Percentiles rank a stretch among this genome's conserved stretches.
Evolutionary conservation across 1,140 invertebrate species (phyloP).

Genomic region (Prorops nasuta): DNA sequence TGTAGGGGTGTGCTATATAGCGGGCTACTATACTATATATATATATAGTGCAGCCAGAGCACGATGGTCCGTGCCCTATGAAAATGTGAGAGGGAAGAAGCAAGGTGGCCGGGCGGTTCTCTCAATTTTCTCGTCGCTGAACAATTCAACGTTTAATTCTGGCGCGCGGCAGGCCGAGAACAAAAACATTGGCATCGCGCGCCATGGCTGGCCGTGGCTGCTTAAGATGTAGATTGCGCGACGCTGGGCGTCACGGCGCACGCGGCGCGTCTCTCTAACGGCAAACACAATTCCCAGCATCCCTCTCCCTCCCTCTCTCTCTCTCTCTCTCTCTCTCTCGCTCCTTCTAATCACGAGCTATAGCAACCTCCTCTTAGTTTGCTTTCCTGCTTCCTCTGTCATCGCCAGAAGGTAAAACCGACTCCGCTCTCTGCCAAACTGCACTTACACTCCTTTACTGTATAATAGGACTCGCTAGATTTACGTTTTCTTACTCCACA

Average conservation of each 20-base stretch:
- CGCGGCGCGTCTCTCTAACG: not conserved
- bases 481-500: too few species aligned
- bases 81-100: not conserved
- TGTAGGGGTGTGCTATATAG: too few species aligned
- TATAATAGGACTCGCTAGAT: too few species aligned
- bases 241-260: not conserved
- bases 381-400: too few species aligned
- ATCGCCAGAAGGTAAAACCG: too few species aligned
- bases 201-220: not conserved
- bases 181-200: slow-evolving; percentile 7
- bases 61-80: too few species aligned
- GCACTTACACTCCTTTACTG: too few species aligned
- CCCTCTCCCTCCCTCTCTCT: not conserved
- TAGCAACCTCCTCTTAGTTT: too few species aligned
- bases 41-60: too few species aligned
- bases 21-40: too few species aligned
- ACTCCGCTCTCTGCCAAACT: too few species aligned
- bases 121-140: slow-evolving; percentile 27
- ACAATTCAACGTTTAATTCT: slow-evolving; percentile 30
- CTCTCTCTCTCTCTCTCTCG: not conserved
- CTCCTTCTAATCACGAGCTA: too few species aligned
- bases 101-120: not conserved
- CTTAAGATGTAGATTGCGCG: slow-evolving; percentile 13
- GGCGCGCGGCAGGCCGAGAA: slow-evolving; percentile 2
- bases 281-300: slow-evolving; percentile 1